Evolutionary conservation across 1,140 invertebrate genomes (phyloP).

Genomic region (Danaus melanippus): DNA sequence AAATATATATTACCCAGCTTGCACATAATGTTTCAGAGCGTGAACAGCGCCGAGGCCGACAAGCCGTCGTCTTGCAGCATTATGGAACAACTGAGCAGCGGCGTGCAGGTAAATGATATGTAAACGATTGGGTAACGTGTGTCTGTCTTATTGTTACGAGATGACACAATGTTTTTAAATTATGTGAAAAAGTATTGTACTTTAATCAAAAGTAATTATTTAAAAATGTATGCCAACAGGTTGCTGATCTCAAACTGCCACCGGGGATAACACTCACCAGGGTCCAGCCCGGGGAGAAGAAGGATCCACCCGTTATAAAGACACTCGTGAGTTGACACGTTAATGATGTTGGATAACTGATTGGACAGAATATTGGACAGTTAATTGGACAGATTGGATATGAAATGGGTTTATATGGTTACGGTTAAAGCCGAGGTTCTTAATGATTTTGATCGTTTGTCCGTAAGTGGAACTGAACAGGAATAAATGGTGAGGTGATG

Average conservation of each 20-base stretch:
- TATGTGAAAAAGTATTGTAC: no score
- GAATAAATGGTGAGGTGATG: no score
- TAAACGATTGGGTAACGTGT: no score
- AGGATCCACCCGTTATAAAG: constrained; percentile 45
- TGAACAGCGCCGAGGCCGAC: constrained; percentile 22
- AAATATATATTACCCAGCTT: no score
- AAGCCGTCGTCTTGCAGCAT: constrained; percentile 68
- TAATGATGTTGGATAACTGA: not conserved
- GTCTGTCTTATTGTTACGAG: no score
- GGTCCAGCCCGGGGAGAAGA: constrained; percentile 75
- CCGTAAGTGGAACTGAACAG: no score
- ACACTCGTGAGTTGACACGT: constrained; percentile 55
- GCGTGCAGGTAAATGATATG: constrained; percentile 62
- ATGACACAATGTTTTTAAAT: no score
- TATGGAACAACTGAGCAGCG: constrained; percentile 74
- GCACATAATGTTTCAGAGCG: constrained; percentile 23
- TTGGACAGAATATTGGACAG: not conserved
- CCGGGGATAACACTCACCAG: constrained; percentile 88
- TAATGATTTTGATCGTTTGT: no score
- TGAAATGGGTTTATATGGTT: no score
- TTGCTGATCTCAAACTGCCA: constrained; percentile 82
- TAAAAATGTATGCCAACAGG: constrained; percentile 28
- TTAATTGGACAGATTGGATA: not conserved
- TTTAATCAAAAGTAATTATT: no score
- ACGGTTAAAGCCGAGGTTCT: no score